phyloP scores from a whole-genome alignment of 1,140 invertebrate species.

The Drosophila santomea region DNA sequence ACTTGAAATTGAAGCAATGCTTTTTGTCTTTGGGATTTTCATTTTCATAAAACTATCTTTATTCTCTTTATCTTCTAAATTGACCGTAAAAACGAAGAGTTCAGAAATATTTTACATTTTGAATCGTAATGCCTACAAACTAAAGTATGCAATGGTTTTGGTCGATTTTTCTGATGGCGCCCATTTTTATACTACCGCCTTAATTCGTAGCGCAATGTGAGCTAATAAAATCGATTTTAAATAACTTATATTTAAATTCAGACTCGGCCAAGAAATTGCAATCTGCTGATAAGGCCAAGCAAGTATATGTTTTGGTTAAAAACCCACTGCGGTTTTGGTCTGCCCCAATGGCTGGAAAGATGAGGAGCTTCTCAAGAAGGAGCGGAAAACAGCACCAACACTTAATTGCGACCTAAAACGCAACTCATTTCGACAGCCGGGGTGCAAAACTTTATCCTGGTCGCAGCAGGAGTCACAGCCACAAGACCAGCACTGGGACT shows the following conservation, averaged over 20 bases:
- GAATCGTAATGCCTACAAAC: not conserved
- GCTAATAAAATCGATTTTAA: constrained; percentile 7
- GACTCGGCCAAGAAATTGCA: no score
- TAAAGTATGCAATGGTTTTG: constrained; percentile 17
- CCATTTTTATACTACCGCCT: not conserved
- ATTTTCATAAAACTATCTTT: no score
- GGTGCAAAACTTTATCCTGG: constrained; percentile 51
- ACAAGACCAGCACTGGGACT: constrained; percentile 10
- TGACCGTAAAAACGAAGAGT: not conserved
- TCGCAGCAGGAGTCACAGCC: constrained; percentile 22
- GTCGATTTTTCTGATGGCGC: not conserved
- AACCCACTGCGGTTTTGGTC: constrained; percentile 23
- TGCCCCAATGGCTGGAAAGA: constrained; percentile 1
- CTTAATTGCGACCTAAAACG: constrained; percentile 79
- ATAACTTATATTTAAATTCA: constrained; percentile 1
- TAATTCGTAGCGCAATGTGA: not conserved
- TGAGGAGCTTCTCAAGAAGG: constrained; percentile 5
- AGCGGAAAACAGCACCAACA: constrained; percentile 32
- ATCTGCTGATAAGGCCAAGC: not conserved
- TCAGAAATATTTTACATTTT: not conserved
- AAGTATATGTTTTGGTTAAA: constrained; percentile 1
- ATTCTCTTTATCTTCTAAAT: no score
- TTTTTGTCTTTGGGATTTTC: no score
- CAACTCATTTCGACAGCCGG: constrained; percentile 62
- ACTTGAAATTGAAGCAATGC: no score